Conservation (phyloP, 2,888 invertebrate genomes). For the Hanleya hanleyi region DNA sequence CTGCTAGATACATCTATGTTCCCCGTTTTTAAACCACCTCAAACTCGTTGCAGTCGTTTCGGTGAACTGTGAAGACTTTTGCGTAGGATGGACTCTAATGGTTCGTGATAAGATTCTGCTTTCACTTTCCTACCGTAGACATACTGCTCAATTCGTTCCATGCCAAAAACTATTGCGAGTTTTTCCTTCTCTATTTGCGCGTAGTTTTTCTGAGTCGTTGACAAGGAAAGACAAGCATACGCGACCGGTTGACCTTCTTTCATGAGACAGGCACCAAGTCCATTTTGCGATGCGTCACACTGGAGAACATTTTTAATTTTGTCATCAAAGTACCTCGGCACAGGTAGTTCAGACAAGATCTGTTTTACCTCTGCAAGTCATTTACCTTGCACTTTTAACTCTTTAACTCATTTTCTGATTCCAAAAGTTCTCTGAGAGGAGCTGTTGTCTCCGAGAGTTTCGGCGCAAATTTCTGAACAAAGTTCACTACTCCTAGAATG, state of each 20-base stretch:
- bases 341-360: constrained; percentile 22
- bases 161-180: not conserved
- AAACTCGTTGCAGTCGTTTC: constrained; percentile 14
- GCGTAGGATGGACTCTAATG: constrained; percentile 18
- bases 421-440: constrained; percentile 23
- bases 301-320: constrained; percentile 14
- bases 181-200: not conserved
- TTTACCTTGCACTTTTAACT: constrained; percentile 24
- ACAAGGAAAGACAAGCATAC: not conserved
- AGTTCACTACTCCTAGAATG: constrained; percentile 32
- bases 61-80: constrained; percentile 19
- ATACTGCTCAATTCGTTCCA: constrained; percentile 2
- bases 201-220: not conserved
- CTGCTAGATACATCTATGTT: too few relatives aligned
- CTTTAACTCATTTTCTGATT: constrained; percentile 22
- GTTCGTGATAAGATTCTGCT: constrained; percentile 30
- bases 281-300: constrained; percentile 26
- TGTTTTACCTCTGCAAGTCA: constrained; percentile 15
- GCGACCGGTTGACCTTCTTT: not conserved
- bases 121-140: not conserved
- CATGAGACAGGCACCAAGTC: constrained; percentile 24
- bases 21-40: constrained; percentile 22
- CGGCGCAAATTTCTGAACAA: constrained; percentile 33
- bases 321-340: constrained; percentile 29
- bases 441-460: constrained; percentile 26